A percentile compares a stretch with the other conserved stretches of the same genome.
phyloP scores from a whole-genome alignment of 2,797 vertebrate species.

The Acanthis flammea region DNA sequence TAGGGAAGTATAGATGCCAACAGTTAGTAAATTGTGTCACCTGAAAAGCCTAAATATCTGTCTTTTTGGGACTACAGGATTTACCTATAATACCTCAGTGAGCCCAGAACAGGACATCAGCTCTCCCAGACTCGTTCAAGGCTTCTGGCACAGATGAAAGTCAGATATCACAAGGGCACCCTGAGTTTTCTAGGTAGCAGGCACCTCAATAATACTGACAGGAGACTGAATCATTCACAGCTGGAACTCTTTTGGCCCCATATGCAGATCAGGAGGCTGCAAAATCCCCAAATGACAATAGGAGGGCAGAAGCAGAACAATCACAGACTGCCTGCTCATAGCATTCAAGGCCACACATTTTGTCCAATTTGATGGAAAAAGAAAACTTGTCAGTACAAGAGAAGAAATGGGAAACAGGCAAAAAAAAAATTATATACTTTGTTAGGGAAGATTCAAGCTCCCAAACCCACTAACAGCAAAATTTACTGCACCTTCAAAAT shows the following conservation, averaged over 20 bases:
- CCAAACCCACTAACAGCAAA: background rate
- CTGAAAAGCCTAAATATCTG: background rate
- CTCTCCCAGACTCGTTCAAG: background rate
- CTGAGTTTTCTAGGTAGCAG: background rate
- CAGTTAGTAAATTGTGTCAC: background rate
- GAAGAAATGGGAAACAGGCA: background rate
- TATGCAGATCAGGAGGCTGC: background rate
- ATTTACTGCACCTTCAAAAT: background rate
- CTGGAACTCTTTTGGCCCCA: background rate
- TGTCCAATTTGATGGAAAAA: background rate
- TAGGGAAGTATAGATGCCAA: background rate
- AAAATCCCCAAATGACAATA: background rate
- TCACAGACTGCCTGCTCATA: fast-evolving
- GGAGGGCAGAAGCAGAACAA: background rate
- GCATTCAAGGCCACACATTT: background rate
- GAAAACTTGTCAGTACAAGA: background rate
- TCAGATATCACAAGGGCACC: background rate
- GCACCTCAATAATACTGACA: background rate
- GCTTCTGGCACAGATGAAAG: background rate
- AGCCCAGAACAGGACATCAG: background rate
- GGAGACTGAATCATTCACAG: background rate
- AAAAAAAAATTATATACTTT: background rate
- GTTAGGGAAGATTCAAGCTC: background rate
- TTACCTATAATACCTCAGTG: background rate
- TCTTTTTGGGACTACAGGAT: background rate